Conservation (phyloP, 2,888 invertebrate species). For the Oligia strigilis region DNA sequence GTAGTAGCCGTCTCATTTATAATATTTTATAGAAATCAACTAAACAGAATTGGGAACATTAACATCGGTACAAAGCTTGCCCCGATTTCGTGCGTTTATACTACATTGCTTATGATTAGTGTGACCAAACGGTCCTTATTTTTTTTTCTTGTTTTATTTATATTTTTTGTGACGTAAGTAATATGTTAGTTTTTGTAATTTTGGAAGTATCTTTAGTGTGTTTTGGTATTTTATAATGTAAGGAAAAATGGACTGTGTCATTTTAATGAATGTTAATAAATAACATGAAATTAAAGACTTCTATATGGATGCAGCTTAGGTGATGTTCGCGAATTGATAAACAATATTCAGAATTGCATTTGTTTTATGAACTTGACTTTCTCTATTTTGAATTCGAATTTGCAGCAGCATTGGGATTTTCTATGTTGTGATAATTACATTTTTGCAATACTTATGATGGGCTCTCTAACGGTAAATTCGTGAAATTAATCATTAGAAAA, state of each 20-base stretch:
- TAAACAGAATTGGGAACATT: constrained; percentile 88
- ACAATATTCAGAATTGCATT: not conserved
- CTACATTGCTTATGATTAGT: constrained; percentile 85
- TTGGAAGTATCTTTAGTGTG: constrained; percentile 57
- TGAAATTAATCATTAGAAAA: not conserved
- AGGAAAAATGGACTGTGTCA: constrained; percentile 29
- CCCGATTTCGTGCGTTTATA: constrained; percentile 85
- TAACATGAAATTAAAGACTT: not conserved
- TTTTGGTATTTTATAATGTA: constrained; percentile 54
- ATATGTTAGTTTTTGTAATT: constrained; percentile 70
- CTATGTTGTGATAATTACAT: not conserved
- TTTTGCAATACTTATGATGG: not conserved
- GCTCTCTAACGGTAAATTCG: not conserved
- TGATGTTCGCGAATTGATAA: not conserved
- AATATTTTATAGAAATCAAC: constrained; percentile 91
- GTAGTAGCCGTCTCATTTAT: constrained; percentile 90
- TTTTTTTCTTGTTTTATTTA: constrained; percentile 56
- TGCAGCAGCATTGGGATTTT: not conserved
- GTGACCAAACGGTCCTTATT: constrained; percentile 74
- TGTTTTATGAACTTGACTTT: not conserved
- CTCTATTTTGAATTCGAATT: not conserved
- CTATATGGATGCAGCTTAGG: not conserved
- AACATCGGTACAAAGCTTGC: constrained; percentile 85
- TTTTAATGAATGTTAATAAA: constrained; percentile 29
- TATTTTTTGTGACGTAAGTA: constrained; percentile 63